phyloP scores from a whole-genome alignment of 2,888 invertebrate species.

The Habroteleia sp. region DNA sequence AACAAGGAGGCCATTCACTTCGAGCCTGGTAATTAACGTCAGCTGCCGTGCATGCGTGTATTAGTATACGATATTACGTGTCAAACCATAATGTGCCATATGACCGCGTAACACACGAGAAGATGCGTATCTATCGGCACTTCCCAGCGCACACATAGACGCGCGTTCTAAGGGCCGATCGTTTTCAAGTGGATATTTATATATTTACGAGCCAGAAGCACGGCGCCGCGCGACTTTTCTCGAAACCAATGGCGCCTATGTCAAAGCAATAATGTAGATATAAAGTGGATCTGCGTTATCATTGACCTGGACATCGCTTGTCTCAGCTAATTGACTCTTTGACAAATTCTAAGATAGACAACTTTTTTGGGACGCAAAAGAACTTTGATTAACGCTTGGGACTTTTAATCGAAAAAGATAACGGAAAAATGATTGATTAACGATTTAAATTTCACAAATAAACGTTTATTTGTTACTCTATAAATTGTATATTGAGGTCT shows the following conservation, averaged over 20 bases:
- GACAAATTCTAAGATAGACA: too few relatives aligned
- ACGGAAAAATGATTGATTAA: too few relatives aligned
- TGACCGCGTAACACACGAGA: conserved; percentile 19
- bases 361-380: too few relatives aligned
- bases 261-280: conserved; percentile 18
- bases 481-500: too few relatives aligned
- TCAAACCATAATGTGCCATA: conserved; percentile 35
- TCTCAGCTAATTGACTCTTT: conserved; percentile 9
- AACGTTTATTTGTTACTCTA: too few relatives aligned
- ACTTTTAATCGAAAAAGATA: too few relatives aligned
- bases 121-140: conserved; percentile 53
- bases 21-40: conserved; percentile 77
- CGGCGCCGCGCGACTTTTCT: conserved; percentile 45
- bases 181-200: conserved; percentile 46
- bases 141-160: conserved; percentile 25
- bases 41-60: conserved; percentile 69
- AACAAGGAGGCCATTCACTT: conserved; percentile 78
- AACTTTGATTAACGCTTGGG: too few relatives aligned
- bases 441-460: too few relatives aligned
- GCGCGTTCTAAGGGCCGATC: conserved; percentile 36
- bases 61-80: conserved; percentile 53
- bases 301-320: conserved; percentile 3
- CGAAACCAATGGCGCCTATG: conserved; percentile 35
- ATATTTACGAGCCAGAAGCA: conserved; percentile 30
- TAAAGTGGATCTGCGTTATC: background rate